phyloP scores from a whole-genome alignment of 2,888 invertebrate species.

The Metopia argyrocephala region DNA sequence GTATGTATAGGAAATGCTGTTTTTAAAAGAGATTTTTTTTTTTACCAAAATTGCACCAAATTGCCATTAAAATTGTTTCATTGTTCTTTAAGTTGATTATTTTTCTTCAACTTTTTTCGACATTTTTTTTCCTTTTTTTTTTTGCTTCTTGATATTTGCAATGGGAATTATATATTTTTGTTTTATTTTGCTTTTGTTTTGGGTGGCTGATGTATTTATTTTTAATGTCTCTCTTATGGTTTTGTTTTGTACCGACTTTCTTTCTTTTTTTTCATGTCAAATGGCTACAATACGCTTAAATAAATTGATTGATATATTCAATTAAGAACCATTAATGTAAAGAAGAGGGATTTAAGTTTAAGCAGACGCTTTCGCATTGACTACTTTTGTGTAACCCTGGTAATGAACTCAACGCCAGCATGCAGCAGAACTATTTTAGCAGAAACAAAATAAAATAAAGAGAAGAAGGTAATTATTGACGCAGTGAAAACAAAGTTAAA shows the following conservation, averaged over 20 bases:
- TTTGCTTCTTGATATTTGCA: too few species aligned
- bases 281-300: conserved; percentile 55
- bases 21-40: background rate
- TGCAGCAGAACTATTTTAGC: too few species aligned
- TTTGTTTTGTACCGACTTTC: background rate
- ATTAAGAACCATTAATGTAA: conserved; percentile 55
- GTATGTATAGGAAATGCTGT: background rate
- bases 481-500: too few species aligned
- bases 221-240: conserved; percentile 40
- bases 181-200: background rate
- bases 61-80: conserved; percentile 58
- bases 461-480: too few species aligned
- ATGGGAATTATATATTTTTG: background rate
- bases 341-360: background rate
- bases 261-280: conserved; percentile 26
- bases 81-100: conserved; percentile 39
- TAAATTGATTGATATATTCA: conserved; percentile 64
- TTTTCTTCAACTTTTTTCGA: conserved; percentile 3
- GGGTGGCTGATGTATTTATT: conserved; percentile 41
- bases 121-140: too few species aligned
- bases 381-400: too few species aligned
- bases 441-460: too few species aligned
- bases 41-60: conserved; percentile 47
- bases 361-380: too few species aligned
- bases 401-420: too few species aligned